Percentiles rank a stretch among this genome's conserved stretches.
These are phyloP conservation scores for Drosophila seclusa DNA, from an alignment of 2,888 invertebrate genomes.

Conservation along the genomic window DNA sequence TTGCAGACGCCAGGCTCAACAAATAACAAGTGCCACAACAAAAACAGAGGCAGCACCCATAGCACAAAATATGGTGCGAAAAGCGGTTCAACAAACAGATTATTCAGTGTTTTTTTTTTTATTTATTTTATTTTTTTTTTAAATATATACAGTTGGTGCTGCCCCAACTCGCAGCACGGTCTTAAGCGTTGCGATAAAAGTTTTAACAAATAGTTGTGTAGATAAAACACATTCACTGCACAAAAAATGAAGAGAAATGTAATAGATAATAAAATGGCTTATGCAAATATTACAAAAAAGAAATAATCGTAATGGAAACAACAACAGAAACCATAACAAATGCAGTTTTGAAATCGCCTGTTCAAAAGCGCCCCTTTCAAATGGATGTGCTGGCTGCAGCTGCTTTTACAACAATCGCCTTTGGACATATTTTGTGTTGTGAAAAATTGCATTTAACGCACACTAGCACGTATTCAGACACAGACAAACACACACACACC, in stretches of 20 bases:
- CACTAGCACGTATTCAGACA: background rate
- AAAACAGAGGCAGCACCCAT: conserved; percentile 13
- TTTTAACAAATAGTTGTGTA: conserved; percentile 76
- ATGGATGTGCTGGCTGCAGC: conserved; percentile 17
- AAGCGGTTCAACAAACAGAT: conserved; percentile 64
- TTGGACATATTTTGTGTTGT: conserved; percentile 39
- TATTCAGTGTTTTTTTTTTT: conserved; percentile 47
- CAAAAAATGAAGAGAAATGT: conserved; percentile 15
- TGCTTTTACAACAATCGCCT: conserved; percentile 24
- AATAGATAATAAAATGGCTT: conserved; percentile 74
- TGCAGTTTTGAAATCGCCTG: conserved; percentile 25
- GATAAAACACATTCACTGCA: conserved; percentile 59
- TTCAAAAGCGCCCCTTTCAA: conserved; percentile 2
- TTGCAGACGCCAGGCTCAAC: conserved; percentile 13
- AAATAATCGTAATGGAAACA: conserved; percentile 3
- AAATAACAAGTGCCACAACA: conserved; percentile 7
- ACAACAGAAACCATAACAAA: conserved; percentile 9
- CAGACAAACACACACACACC: background rate
- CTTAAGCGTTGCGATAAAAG: conserved; percentile 76
- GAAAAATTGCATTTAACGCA: conserved; percentile 29
- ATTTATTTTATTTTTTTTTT: conserved; percentile 22
- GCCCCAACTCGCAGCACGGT: conserved; percentile 31
- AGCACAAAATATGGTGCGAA: conserved; percentile 60
- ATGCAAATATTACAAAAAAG: conserved; percentile 64
- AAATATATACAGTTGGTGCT: conserved; percentile 14